Evolutionary conservation across 2,797 vertebrate species (phyloP), one percentile per base, ranked within the genome.

Genomic region (Phrynocephalus forsythii): DNA sequence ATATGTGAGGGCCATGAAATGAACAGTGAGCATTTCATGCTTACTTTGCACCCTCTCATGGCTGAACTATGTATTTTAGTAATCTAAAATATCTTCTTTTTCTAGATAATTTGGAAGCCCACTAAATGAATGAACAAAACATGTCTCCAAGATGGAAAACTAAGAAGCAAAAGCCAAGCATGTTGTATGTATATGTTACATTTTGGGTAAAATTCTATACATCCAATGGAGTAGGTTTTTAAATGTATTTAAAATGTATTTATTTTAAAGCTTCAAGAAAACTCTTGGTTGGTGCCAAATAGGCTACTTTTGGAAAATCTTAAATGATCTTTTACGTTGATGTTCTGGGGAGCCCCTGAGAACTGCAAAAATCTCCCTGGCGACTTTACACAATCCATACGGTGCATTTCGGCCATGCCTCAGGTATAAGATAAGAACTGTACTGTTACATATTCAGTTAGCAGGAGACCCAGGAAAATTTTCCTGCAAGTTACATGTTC

Each of bases 21-120:
- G 77, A 92, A 24, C 20, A 90, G 18, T 22, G 56, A 92, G 92
- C 87, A 78, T 11, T 11, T 86, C 91, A 77, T 33, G 38, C 76
- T 91, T 90, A 93, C n/a, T 95, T 86, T 86, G 73, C 87, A 63
- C 2, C 83, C 94, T 95, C 89, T 91, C 91, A 73, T 75, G 72
- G 82, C 60, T 92, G 93, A 94, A 84, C 84, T 94, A 92, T 9
- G 9, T 56, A 56, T 56, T 56, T 86, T 86, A 88, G 71, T 83
- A 79, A 92, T 88, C 85, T 92, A 44, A 44, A 93, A 92, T 44
- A 3, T 91, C 90, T 83, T 90, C 88, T 92, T 93, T 89, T 89
- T 56, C 52, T 86, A 91, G 50, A 87, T 92, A 69, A 44, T 68
- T 89, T 91, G 73, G 50, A 75, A 84, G 2, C 83, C 24, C 89